Evolutionary conservation across 1,140 invertebrate species (phyloP).

Genomic region (Tetragnatha versicolor): DNA sequence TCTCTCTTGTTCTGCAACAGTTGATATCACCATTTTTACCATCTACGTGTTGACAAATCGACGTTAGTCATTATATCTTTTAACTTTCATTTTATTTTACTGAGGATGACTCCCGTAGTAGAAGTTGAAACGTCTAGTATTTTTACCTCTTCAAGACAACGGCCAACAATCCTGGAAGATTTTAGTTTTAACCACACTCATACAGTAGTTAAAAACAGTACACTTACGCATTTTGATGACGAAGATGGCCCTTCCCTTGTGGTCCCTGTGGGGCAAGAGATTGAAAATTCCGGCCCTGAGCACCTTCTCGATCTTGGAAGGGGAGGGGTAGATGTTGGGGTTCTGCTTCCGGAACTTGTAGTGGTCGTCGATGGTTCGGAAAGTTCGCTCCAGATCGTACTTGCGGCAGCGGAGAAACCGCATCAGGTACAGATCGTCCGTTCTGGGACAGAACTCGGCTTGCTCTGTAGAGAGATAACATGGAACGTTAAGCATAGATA

Average conservation of each 20-base stretch:
- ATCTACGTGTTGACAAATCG: no score
- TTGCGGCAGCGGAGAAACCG: conserved; percentile 85
- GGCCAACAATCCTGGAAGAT: no score
- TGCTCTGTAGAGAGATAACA: conserved; percentile 24
- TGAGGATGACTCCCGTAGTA: no score
- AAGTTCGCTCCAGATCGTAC: conserved; percentile 78
- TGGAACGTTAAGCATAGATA: no score
- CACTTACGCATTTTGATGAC: conserved; percentile 35
- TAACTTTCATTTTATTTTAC: no score
- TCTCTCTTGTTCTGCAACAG: no score
- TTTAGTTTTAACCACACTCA: no score
- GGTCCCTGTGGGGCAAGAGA: conserved; percentile 38
- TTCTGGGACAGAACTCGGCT: background rate
- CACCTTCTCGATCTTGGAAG: conserved; percentile 6
- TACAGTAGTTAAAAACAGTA: background rate
- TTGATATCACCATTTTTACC: no score
- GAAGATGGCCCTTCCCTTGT: conserved; percentile 43
- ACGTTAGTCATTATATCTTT: no score
- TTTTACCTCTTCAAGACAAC: no score
- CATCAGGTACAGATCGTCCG: conserved; percentile 79
- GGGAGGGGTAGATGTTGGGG: conserved; percentile 59
- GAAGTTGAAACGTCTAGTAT: no score
- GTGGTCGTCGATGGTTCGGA: conserved; percentile 77
- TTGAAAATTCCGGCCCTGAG: conserved; percentile 44
- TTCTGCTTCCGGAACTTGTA: conserved; percentile 78